Base-by-base conservation (phyloP, 2,113 vertebrate species). In the Melanocharis versteri region DNA sequence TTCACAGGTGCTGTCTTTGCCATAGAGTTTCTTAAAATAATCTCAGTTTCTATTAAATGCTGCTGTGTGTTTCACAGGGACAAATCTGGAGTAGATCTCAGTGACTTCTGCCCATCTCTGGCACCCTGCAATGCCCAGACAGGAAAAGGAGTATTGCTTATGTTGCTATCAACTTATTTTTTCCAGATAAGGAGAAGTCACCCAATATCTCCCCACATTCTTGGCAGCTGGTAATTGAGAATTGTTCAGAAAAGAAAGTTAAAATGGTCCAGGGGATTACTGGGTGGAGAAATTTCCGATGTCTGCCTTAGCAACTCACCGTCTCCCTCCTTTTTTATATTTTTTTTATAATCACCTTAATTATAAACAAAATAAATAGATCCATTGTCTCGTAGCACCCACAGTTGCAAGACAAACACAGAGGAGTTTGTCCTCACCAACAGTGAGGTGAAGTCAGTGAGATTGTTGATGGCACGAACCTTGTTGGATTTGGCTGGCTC, bases 401-500 rank as follows among this genome's bases (percentile, higher is more conserved):
- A 42, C 35, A 68, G 54, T 23, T 82, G 40, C 37, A 92, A 75
- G 37, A 39, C 21, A 95, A 96, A 90, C 61, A 94, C 10, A 71
- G 54, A 82, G 40, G 39, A 91, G 75, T 48, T 77, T 77, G 39
- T 83, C 56, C 56, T 83, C 42, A 44, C 24, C 33, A 68, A 8
- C 53, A 86, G 14, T 28, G 30, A 91, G 61, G 53, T 94, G 84
- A 96, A 95, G 69, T 89, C 85, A 89, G 58, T 60, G 79, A 90
- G 80, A 75, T 69, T 48, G 92, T 71, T 90, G 56, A 68, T 60
- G 40, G 45, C 20, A 64, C 54, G 88, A 75, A 21, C 89, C 56
- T 56, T 75, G 69, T 83, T 93, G 87, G 75, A 31, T 71, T 96
- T 95, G 93, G 93, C 93, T 51, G 79, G 12, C 56, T 88, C 37